These are phyloP conservation scores for Torymus texanus DNA, from an alignment of 2,888 invertebrate genomes.

Conservation along the genomic window DNA sequence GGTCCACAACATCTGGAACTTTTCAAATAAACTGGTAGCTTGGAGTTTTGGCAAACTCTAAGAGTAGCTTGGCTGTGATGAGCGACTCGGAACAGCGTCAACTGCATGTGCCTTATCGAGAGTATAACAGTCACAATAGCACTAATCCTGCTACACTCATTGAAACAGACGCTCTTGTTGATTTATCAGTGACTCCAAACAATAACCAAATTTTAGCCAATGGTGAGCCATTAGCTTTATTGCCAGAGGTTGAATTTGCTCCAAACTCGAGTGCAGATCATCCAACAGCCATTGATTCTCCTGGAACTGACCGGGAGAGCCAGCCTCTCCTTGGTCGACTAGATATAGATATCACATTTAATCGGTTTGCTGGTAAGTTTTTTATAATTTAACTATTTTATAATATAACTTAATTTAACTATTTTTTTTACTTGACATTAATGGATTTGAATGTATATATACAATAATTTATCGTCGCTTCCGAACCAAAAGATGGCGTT, in stretches of 20 bases:
- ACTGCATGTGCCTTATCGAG: slow-evolving; percentile 74
- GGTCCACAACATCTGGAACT: slow-evolving; percentile 6
- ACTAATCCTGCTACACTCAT: slow-evolving; percentile 66
- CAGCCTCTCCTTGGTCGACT: slow-evolving; percentile 92
- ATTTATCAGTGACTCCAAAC: slow-evolving; percentile 66
- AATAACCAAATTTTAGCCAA: slow-evolving; percentile 56
- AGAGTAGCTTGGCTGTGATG: slow-evolving; percentile 68
- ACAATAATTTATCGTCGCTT: no score
- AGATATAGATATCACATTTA: slow-evolving; percentile 85
- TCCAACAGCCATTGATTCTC: slow-evolving; percentile 87
- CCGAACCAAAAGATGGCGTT: no score
- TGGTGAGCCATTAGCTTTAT: slow-evolving; percentile 63
- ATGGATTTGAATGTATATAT: no score
- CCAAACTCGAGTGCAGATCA: slow-evolving; percentile 76
- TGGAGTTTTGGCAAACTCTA: slow-evolving; percentile 36
- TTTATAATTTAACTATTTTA: no score
- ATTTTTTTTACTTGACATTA: no score
- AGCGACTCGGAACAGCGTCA: slow-evolving; percentile 74
- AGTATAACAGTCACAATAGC: slow-evolving; percentile 73
- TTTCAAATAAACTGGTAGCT: slow-evolving; percentile 22
- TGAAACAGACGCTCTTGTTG: slow-evolving; percentile 71
- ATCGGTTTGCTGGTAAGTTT: slow-evolving; percentile 88
- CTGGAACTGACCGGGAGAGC: slow-evolving; percentile 91
- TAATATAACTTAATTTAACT: no score
- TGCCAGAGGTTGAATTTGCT: slow-evolving; percentile 88